Evolutionary conservation across 1,140 invertebrate species (phyloP), one percentile per base, ranked within the genome.

Genomic region (Formica selysi): DNA sequence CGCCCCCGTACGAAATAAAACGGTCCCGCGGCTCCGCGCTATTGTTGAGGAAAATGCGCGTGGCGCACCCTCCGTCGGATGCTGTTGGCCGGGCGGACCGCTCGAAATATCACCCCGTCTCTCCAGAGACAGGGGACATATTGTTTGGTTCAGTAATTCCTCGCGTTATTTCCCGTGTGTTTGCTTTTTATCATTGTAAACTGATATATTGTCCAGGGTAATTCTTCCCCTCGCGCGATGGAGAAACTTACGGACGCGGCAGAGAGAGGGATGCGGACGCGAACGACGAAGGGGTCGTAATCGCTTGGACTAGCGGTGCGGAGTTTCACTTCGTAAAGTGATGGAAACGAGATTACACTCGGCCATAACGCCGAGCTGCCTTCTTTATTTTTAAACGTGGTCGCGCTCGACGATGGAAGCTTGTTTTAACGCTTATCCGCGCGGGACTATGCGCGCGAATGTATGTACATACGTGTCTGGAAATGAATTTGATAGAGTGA

Each of bases 141-240:
- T 93, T 94, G 94, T 95, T 94, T 93, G 92, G 93, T 94, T 93
- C 92, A 92, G 92, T 94, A 93, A 94, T 93, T 94, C 92, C 91
- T 93, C 90, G 83, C 87, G 92, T 94, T 94, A 93, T 93, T 93
- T 94, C 89, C 91, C 48, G 48, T 91, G 88, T 94, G 93, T 94
- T 94, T 94, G 93, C 93, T 94, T 94, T 94, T 94, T 94, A 94
- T 94, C 93, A 93, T 94, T 93, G 93, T 93, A 94, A 93, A 93
- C 93, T 91, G 93, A 93, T 94, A 94, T 93, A 94, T 94, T 94
- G 93, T 94, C 91, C 91, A 91, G 86, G 91, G 88, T 80, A 91
- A 89, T 76, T 93, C 93, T 91, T 89, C 84, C 87, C 48, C 48
- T 51, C 48, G 13, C 26, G 79, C 22, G 26, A 61, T 41, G 54